Base-by-base conservation (phyloP, 2,888 invertebrate genomes). In the Plagodis dolabraria region DNA sequence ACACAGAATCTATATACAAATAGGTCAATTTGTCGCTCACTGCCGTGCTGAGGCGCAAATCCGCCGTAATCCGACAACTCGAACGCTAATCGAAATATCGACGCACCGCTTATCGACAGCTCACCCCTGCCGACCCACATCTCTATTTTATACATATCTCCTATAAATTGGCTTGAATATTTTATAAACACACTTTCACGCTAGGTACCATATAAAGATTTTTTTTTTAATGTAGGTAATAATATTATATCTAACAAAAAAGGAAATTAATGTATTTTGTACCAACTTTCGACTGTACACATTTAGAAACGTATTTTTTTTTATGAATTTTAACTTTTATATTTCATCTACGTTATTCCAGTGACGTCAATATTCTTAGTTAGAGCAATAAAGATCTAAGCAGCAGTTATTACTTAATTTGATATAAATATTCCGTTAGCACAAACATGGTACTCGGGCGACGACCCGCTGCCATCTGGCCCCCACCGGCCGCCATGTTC, bases 51-150 rank as follows among this genome's bases (percentile, higher is more conserved):
- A 90, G 87, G 91, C 91, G 92, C 88, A 85, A 92, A 92, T 85
- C 92, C 92, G 83, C 68, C 80, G 81, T 92, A 92, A 92, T 87
- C 92, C 92, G 80, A 76, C 78, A 80, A 77, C 83, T 80, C 80
- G 82, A 82, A 75, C 80, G 89, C 91, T 92, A 92, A 92, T 92
- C 91, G 91, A 88, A 89, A 89, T 89, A 91, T 89, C 87, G 89
- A 85, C 89, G 82, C 75, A 72, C 70, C 81, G 82, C 77, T 85
- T 85, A 87, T 87, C 85, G 89, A 84, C 86, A 78, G 48, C 65
- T 64, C 68, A 51, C 57, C 40, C 66, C 67, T 59, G 53, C 62
- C 66, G 60, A 60, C 63, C 64, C 57, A 63, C 55, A 63, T 38
- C 60, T 67, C 62, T 56, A 62, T 57, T 61, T 53, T 62, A 60